Evolutionary conservation across 2,797 vertebrate species (phyloP), one percentile per base, ranked within the genome.

Genomic region (Euphonia xanthogaster): DNA sequence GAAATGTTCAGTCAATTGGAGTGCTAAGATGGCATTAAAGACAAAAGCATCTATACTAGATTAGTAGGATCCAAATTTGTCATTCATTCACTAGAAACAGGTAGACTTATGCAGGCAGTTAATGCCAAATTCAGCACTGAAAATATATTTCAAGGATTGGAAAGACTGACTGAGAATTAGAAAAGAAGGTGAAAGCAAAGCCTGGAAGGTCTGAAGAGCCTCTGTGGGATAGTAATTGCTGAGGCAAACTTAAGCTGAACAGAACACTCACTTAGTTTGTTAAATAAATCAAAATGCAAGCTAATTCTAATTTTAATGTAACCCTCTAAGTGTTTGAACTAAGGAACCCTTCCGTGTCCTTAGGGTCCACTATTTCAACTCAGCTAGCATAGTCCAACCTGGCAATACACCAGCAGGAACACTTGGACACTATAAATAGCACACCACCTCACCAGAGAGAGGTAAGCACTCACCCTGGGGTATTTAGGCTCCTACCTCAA

Each of bases 211-310:
- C 50, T 85, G 61, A n/a, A 85, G 60, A 89, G 76, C 55, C 79
- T 93, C 90, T 88, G 33, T 78, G 94, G 85, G 74, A 90, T 53
- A 95, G 76, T 39, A 95, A 90, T 93, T 93, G 85, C 90, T 91
- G 76, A 96, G 75, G 76, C 91, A 96, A 96, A 91, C 86, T 82
- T 82, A 48, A 81, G 44, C 47, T 78, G 83, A 96, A 93, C 61
- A 83, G 58, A 94, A 50, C 58, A 71, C 35, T 94, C 81, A 72
- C 35, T 95, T 73, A 61, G 70, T 94, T 88, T 93, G 87, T 94
- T 94, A 94, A 96, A 97, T 91, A 96, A 93, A 93, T 89, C 48
- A 93, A 93, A 93, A 88, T 48, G 79, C 60, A 84, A 84, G 75
- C 25, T 76, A 93, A 83, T 92, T 93, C 85, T 70, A 47, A 90